phyloP scores from a whole-genome alignment of 2,797 vertebrate genomes.

The Pseudotriccus pelzelni region DNA sequence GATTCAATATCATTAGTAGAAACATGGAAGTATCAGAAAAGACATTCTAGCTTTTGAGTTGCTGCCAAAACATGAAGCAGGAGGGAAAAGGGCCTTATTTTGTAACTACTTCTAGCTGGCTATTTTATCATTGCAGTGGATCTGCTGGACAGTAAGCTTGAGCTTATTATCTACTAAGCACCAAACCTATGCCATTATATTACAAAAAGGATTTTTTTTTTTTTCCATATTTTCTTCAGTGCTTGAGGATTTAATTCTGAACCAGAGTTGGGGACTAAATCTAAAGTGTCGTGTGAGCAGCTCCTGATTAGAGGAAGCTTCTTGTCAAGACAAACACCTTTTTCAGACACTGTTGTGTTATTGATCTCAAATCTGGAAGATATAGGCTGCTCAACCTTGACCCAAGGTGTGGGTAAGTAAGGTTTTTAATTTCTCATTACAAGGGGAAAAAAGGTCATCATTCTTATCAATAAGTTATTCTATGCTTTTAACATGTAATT shows the following conservation, averaged over 20 bases:
- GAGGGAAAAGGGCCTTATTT: not conserved
- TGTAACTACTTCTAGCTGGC: not conserved
- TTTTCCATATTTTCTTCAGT: not conserved
- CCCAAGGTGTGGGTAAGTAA: not conserved
- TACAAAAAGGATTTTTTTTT: not conserved
- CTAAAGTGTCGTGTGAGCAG: not conserved
- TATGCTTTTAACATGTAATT: not conserved
- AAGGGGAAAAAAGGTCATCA: not conserved
- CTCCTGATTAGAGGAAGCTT: not conserved
- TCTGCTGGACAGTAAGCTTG: not conserved
- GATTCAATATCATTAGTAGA: not conserved
- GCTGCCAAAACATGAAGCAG: not conserved
- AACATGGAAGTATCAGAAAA: not conserved
- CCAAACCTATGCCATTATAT: not conserved
- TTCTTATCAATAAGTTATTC: not conserved
- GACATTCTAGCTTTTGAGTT: not conserved
- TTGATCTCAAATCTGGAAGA: not conserved
- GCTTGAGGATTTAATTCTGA: not conserved
- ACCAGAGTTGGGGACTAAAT: not conserved
- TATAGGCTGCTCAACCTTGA: slow-evolving; percentile 24
- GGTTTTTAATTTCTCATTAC: not conserved
- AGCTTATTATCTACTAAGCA: slow-evolving; percentile 20
- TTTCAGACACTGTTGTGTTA: not conserved
- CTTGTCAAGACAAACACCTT: slow-evolving; percentile 7
- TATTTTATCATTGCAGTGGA: slow-evolving; percentile 16